These are phyloP conservation scores for Talpa occidentalis DNA, from an alignment of 2,113 vertebrate species.

Conservation along the genomic window DNA sequence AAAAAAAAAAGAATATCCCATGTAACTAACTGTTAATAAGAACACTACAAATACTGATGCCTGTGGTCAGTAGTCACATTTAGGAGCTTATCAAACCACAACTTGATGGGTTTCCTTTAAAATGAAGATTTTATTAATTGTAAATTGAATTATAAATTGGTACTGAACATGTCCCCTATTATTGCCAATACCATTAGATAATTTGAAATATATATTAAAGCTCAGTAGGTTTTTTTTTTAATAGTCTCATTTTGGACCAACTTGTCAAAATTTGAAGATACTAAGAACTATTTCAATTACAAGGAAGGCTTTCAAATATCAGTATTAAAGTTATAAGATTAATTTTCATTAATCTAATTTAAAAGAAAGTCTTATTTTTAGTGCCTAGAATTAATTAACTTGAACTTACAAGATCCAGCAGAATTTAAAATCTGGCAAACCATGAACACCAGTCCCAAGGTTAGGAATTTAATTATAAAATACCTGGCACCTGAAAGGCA, in stretches of 20 bases:
- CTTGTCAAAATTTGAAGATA: conserved; percentile 30
- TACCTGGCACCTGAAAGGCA: background rate
- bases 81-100: background rate
- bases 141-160: background rate
- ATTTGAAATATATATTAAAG: background rate
- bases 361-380: conserved; percentile 46
- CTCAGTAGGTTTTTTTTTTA: background rate
- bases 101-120: conserved; percentile 5
- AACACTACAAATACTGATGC: background rate
- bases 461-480: conserved; percentile 42
- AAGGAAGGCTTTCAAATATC: conserved; percentile 47
- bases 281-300: conserved; percentile 40
- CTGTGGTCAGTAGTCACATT: background rate
- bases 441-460: background rate
- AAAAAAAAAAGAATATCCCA: background rate
- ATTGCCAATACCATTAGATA: conserved; percentile 25
- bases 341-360: conserved; percentile 34
- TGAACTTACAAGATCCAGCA: conserved; percentile 21
- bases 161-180: background rate
- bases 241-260: conserved; percentile 24
- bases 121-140: background rate
- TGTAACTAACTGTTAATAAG: background rate
- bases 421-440: conserved; percentile 56
- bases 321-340: conserved; percentile 13
- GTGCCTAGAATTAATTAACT: conserved; percentile 56